phyloP scores from a whole-genome alignment of 2,113 vertebrate genomes.

The Podarcis raffonei region DNA sequence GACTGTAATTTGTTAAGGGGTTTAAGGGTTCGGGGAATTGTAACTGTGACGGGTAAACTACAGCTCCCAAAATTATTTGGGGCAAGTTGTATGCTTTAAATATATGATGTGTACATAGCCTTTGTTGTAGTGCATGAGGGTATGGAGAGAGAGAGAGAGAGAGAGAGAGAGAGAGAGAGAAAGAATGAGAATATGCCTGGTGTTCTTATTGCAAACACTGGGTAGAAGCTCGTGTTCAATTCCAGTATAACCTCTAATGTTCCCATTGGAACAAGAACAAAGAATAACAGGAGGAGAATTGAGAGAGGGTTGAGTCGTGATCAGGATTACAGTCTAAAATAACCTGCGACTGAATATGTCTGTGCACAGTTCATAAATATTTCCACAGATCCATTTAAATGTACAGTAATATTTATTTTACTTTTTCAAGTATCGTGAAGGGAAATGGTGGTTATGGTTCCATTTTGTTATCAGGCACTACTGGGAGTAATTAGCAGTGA shows the following conservation, averaged over 20 bases:
- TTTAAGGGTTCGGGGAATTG: too few relatives aligned
- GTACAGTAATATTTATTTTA: slow-evolving; percentile 23
- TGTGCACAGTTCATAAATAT: slow-evolving; percentile 9
- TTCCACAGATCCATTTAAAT: slow-evolving; percentile 18
- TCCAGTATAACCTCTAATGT: neutral
- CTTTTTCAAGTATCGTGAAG: slow-evolving; percentile 14
- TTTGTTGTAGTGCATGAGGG: too few relatives aligned
- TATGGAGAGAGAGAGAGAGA: too few relatives aligned
- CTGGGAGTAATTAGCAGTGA: slow-evolving; percentile 19
- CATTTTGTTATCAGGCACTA: slow-evolving; percentile 6
- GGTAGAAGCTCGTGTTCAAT: neutral
- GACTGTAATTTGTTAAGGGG: too few relatives aligned
- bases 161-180: too few relatives aligned
- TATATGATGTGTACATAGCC: too few relatives aligned
- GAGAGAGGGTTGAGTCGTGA: neutral
- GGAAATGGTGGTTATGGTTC: slow-evolving; percentile 15
- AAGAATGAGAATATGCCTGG: too few relatives aligned
- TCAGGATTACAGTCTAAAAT: neutral
- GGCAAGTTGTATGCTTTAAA: too few relatives aligned
- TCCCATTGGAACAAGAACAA: neutral
- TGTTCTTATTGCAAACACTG: neutral
- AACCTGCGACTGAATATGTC: slow-evolving; percentile 1
- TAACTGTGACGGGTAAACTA: too few relatives aligned
- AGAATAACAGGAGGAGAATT: neutral
- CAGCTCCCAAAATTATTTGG: too few relatives aligned